Percentiles rank a stretch among this genome's conserved stretches.
These are phyloP conservation scores for Malachius bipustulatus DNA, from an alignment of 2,888 invertebrate species.

Conservation along the genomic window DNA sequence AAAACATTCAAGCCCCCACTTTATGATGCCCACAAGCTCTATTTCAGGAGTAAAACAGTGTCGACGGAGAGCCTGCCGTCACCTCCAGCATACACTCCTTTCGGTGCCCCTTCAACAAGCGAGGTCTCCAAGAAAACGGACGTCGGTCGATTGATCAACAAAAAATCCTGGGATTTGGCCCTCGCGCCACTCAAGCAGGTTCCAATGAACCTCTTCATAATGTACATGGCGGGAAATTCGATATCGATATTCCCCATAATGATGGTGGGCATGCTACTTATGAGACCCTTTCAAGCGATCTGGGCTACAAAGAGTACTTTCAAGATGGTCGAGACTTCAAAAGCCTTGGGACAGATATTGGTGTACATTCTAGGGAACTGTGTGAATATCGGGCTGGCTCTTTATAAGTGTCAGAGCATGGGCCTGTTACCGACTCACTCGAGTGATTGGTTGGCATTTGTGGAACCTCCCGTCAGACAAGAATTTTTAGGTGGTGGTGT, in stretches of 20 bases:
- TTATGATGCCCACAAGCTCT: neutral
- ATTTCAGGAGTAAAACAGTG: conserved; percentile 21
- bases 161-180: conserved; percentile 95
- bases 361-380: conserved; percentile 90
- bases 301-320: conserved; percentile 83
- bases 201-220: conserved; percentile 98
- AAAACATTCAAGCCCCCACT: neutral
- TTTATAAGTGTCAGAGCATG: conserved; percentile 98
- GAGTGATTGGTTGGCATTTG: conserved; percentile 97
- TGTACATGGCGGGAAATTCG: conserved; percentile 99
- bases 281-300: conserved; percentile 90
- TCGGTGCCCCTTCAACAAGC: conserved; percentile 55
- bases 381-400: conserved; percentile 78
- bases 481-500: conserved; percentile 81
- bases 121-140: conserved; percentile 76
- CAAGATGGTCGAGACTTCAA: conserved; percentile 88
- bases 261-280: conserved; percentile 99
- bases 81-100: conserved; percentile 76
- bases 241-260: conserved; percentile 99
- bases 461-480: conserved; percentile 74
- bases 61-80: conserved; percentile 42
- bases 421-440: conserved; percentile 92
- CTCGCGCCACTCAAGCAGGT: conserved; percentile 90
- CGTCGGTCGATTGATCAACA: conserved; percentile 73
- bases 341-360: conserved; percentile 81